phyloP scores from a whole-genome alignment of 2,888 invertebrate genomes.

The Calameuta filiformis region DNA sequence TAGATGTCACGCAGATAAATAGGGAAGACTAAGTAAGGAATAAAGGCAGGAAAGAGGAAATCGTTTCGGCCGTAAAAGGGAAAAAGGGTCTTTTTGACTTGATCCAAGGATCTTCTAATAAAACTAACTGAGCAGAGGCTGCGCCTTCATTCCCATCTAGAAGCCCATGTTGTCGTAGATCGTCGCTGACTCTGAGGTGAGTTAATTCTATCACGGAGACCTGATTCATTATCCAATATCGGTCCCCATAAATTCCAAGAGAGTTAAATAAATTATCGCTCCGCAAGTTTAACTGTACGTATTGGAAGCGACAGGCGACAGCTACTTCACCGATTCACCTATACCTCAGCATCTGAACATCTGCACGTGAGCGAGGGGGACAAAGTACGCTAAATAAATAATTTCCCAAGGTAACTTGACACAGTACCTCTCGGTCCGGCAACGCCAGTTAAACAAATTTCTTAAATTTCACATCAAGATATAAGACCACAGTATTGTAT shows the following conservation, averaged over 20 bases:
- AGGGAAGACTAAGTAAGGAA: too few relatives aligned
- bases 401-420: not conserved
- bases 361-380: too few relatives aligned
- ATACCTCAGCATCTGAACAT: too few relatives aligned
- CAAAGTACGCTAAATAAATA: too few relatives aligned
- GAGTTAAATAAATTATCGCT: slow-evolving; percentile 57
- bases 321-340: too few relatives aligned
- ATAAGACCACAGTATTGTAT: too few relatives aligned
- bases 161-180: slow-evolving; percentile 20
- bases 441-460: too few relatives aligned
- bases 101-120: slow-evolving; percentile 29
- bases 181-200: slow-evolving; percentile 38
- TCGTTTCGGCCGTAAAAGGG: slow-evolving; percentile 35
- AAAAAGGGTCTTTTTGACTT: slow-evolving; percentile 29
- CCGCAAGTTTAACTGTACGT: not conserved
- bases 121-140: slow-evolving; percentile 25
- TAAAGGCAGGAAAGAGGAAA: too few relatives aligned
- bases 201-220: slow-evolving; percentile 63
- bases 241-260: slow-evolving; percentile 57
- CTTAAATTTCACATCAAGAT: too few relatives aligned
- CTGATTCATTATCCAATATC: slow-evolving; percentile 67
- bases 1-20: too few relatives aligned
- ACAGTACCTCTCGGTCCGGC: too few relatives aligned
- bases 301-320: too few relatives aligned
- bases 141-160: not conserved